Percentiles rank a stretch among this genome's conserved stretches.
Conservation (phyloP, 37 sponge, comb jelly and placozoan species). For the Halichondria panicea region DNA sequence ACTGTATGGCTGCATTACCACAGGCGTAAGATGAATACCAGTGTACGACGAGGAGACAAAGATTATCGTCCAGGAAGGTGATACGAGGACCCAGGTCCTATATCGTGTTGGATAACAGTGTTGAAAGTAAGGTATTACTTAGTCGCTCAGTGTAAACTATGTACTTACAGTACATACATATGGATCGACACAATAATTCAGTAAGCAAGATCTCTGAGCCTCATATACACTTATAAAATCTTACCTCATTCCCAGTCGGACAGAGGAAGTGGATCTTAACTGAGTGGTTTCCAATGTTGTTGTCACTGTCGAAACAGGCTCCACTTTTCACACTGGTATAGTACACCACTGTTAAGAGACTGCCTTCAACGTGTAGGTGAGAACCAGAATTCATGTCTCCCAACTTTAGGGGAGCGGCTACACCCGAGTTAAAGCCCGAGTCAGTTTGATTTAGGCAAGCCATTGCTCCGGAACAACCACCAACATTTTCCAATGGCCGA, state of each 20-base stretch:
- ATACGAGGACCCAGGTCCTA: slow-evolving; percentile 47
- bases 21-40: slow-evolving; percentile 64
- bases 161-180: neutral
- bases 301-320: neutral
- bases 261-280: slow-evolving; percentile 49
- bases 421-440: neutral
- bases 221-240: slow-evolving; percentile 3
- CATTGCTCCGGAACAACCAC: slow-evolving; percentile 25
- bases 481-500: slow-evolving; percentile 18
- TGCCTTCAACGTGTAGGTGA: slow-evolving; percentile 14
- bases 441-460: slow-evolving; percentile 9
- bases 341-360: slow-evolving; percentile 12
- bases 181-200: neutral
- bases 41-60: slow-evolving; percentile 36
- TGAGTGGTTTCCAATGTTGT: neutral
- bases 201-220: neutral
- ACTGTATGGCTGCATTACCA: slow-evolving; percentile 26
- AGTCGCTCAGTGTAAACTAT: neutral
- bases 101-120: no score
- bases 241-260: slow-evolving; percentile 41
- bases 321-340: neutral
- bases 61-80: slow-evolving; percentile 29
- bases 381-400: slow-evolving; percentile 2
- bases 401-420: neutral
- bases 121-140: neutral